These are phyloP conservation scores for Steinernema carpocapsae DNA, from an alignment of 2,888 invertebrate genomes.

Conservation along the genomic window DNA sequence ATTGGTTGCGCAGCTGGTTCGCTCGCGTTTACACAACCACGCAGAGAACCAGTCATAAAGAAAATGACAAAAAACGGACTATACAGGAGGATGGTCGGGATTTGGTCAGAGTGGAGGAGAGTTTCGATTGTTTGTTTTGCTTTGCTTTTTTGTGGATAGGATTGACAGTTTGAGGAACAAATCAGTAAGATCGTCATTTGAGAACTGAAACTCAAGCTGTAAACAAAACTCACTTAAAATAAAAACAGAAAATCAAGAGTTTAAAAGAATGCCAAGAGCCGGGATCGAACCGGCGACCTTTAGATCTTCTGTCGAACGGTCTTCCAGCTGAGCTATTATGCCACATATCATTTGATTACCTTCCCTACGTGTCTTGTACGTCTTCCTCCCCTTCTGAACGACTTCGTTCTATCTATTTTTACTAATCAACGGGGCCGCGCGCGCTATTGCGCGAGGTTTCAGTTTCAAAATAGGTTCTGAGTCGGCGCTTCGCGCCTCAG, in stretches of 20 bases:
- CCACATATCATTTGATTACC: background rate
- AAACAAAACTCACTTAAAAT: background rate
- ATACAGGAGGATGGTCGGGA: background rate
- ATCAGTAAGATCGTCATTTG: too few relatives aligned
- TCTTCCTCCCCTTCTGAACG: background rate
- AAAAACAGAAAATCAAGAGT: too few relatives aligned
- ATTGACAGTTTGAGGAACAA: too few relatives aligned
- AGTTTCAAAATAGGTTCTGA: too few relatives aligned
- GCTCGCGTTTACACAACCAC: background rate
- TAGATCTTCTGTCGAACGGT: background rate
- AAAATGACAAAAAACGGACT: background rate
- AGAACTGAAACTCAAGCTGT: background rate
- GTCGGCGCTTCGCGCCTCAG: too few relatives aligned
- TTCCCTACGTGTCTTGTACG: background rate
- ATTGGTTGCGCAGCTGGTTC: constrained; percentile 30
- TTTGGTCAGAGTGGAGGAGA: too few relatives aligned
- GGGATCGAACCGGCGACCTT: too few relatives aligned
- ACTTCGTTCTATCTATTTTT: too few relatives aligned
- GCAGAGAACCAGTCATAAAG: constrained; percentile 8
- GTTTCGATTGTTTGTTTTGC: too few relatives aligned
- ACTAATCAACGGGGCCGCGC: too few relatives aligned
- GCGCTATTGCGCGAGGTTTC: too few relatives aligned
- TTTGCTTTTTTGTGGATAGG: too few relatives aligned
- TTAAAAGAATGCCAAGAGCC: background rate
- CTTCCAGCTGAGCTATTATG: background rate